A percentile compares a stretch with the other conserved stretches of the same genome.
Evolutionary conservation across 2,113 vertebrate species (phyloP).

Genomic region (Pedetes capensis): DNA sequence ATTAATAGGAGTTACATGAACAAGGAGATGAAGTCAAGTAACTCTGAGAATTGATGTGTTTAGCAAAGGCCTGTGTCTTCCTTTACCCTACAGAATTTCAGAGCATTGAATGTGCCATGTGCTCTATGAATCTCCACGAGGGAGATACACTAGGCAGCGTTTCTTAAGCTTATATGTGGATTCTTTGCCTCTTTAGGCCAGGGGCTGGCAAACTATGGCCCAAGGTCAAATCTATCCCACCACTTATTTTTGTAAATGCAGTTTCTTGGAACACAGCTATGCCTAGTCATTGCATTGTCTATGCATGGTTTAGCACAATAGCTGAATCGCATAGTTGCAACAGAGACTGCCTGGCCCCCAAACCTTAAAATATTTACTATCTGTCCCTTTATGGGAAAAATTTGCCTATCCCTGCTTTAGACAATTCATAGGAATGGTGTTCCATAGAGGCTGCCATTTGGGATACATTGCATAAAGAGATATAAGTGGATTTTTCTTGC

Average conservation of each 20-base stretch:
- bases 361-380: slow-evolving; percentile 1
- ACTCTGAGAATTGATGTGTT: slow-evolving; percentile 3
- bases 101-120: neutral
- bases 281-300: neutral
- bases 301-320: neutral
- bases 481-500: neutral
- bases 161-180: neutral
- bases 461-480: neutral
- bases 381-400: neutral
- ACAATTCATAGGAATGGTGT: neutral
- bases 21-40: neutral
- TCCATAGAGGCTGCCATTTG: neutral
- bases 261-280: neutral
- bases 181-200: neutral
- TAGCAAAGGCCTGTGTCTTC: neutral
- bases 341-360: neutral
- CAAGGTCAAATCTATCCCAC: neutral
- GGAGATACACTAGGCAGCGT: neutral
- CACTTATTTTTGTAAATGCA: neutral
- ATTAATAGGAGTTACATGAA: neutral
- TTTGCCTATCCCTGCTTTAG: neutral
- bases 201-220: neutral
- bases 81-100: neutral
- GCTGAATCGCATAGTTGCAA: neutral
- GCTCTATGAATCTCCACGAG: neutral